Percentiles rank a stretch among this genome's conserved stretches.
Evolutionary conservation across 2,797 vertebrate genomes (phyloP).

Genomic region (Lindbergichthys nudifrons): DNA sequence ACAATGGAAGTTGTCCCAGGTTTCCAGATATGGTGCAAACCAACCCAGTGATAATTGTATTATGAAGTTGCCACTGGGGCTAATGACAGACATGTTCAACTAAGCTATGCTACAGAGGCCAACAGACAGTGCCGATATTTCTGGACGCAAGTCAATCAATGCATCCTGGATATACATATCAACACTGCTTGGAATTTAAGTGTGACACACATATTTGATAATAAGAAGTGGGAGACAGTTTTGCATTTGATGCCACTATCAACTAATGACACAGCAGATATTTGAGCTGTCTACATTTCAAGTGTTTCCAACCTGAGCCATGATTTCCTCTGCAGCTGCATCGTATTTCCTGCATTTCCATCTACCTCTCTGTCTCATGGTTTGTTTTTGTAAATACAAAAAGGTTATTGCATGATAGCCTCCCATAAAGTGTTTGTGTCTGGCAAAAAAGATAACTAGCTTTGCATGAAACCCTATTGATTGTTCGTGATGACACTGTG

Average conservation of each 20-base stretch:
- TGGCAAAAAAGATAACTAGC: neutral
- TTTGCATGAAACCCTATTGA: neutral
- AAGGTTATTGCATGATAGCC: neutral
- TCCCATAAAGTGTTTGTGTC: neutral
- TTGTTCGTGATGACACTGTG: conserved; percentile 1
- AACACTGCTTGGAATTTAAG: conserved; percentile 5
- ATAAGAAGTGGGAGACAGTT: conserved; percentile 9
- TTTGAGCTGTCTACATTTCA: conserved; percentile 12
- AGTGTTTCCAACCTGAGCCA: conserved; percentile 7
- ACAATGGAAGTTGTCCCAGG: neutral
- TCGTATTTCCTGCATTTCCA: neutral
- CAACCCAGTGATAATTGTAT: conserved; percentile 17
- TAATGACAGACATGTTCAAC: conserved; percentile 10
- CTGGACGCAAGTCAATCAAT: conserved; percentile 16
- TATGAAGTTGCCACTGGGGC: neutral
- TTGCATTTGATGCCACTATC: conserved; percentile 5
- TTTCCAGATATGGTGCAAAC: neutral
- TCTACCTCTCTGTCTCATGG: neutral
- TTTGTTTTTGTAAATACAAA: conserved; percentile 2
- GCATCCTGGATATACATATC: neutral
- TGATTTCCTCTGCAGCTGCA: neutral
- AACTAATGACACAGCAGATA: conserved; percentile 7
- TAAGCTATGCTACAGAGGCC: neutral
- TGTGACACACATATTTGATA: conserved; percentile 2
- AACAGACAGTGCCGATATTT: conserved; percentile 9